These are phyloP conservation scores for Rhynchopsitta pachyrhyncha DNA, from an alignment of 2,113 vertebrate genomes.

Conservation along the genomic window DNA sequence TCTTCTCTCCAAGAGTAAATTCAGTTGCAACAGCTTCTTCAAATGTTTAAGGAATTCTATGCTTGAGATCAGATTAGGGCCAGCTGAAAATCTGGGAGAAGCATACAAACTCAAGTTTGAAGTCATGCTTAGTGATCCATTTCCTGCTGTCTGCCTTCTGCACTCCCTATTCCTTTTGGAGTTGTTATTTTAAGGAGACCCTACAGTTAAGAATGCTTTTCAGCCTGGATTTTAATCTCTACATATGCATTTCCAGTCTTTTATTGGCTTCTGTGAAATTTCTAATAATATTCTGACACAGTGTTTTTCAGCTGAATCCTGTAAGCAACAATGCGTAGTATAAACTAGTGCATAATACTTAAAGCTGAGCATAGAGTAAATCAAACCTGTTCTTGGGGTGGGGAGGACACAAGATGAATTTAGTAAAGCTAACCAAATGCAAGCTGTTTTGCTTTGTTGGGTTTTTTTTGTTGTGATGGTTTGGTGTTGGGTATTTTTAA, in stretches of 20 bases:
- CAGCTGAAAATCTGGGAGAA: neutral
- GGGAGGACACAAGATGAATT: too few species aligned
- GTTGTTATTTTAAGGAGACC: neutral
- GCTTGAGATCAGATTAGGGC: neutral
- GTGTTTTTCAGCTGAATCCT: neutral
- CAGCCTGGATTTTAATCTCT: neutral
- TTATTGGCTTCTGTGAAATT: neutral
- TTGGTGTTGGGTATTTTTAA: too few species aligned
- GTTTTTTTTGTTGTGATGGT: too few species aligned
- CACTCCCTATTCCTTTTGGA: neutral
- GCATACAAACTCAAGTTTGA: neutral
- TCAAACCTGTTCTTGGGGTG: too few species aligned
- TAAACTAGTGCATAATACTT: too few species aligned
- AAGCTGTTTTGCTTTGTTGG: too few species aligned
- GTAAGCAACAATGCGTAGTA: neutral
- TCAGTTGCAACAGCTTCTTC: neutral
- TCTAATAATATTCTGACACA: neutral
- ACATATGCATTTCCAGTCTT: neutral
- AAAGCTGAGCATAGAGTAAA: too few species aligned
- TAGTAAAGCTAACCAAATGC: too few species aligned
- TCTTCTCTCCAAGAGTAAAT: neutral
- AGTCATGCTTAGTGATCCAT: neutral
- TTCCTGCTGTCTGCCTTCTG: neutral
- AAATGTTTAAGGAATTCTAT: neutral
- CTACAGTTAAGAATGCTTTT: neutral